Conservation (phyloP, 2,888 invertebrate species). For the Cryptus armator region DNA sequence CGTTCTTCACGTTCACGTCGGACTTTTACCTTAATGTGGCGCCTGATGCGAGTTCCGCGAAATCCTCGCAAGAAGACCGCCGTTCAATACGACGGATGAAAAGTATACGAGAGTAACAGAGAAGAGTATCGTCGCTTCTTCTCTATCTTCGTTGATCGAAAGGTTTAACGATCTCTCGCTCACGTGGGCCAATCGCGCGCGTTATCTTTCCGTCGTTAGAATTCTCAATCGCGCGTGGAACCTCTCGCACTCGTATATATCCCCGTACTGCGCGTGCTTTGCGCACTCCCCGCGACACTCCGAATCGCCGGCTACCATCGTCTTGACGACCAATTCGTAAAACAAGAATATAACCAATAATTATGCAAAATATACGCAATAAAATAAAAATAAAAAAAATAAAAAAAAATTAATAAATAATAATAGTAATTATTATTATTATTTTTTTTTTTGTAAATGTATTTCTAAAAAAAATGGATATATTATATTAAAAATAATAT, state of each 20-base stretch:
- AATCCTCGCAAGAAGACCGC: conserved; percentile 49
- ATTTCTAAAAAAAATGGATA: too few species aligned
- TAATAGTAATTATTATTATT: too few species aligned
- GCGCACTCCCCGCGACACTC: conserved; percentile 62
- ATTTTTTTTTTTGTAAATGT: too few species aligned
- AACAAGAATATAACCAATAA: background rate
- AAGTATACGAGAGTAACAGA: conserved; percentile 12
- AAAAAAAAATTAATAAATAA: too few species aligned
- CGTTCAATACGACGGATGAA: conserved; percentile 35
- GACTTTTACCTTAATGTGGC: conserved; percentile 48
- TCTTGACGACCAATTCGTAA: background rate
- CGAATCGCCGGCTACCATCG: conserved; percentile 28
- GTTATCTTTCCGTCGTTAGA: conserved; percentile 72
- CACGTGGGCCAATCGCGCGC: conserved; percentile 65
- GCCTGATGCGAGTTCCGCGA: conserved; percentile 53
- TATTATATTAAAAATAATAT: too few species aligned
- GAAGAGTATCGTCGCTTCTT: background rate
- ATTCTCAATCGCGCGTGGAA: conserved; percentile 67
- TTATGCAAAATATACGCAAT: too few species aligned
- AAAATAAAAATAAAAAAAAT: too few species aligned
- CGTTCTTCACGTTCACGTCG: conserved; percentile 29
- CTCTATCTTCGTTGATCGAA: conserved; percentile 48
- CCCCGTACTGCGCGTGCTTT: conserved; percentile 41
- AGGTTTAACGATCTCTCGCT: conserved; percentile 57
- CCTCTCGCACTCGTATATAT: conserved; percentile 21